Conservation (phyloP, 1,140 invertebrate species). For the Rhyzopertha dominica region DNA sequence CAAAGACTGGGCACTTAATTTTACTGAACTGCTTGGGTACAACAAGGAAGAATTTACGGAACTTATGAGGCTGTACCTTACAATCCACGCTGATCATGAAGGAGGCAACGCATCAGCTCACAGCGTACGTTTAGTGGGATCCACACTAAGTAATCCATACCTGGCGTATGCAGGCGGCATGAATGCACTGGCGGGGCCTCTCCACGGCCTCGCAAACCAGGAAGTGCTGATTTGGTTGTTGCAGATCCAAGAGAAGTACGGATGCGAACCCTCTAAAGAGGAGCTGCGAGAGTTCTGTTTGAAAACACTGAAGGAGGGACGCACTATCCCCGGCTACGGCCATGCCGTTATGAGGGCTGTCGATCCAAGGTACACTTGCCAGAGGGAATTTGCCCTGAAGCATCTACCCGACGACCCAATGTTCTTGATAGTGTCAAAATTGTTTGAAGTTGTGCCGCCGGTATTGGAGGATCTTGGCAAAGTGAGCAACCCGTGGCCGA, state of each 20-base stretch:
- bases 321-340: conserved; percentile 86
- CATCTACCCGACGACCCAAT: conserved; percentile 88
- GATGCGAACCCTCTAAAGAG: conserved; percentile 77
- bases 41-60: conserved; percentile 84
- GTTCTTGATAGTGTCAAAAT: conserved; percentile 79
- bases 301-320: conserved; percentile 89
- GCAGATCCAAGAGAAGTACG: conserved; percentile 70
- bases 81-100: conserved; percentile 91
- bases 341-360: conserved; percentile 96
- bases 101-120: conserved; percentile 88
- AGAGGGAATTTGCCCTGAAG: conserved; percentile 92
- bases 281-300: conserved; percentile 90
- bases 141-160: conserved; percentile 85
- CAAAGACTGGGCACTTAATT: conserved; percentile 94
- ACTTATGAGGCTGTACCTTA: conserved; percentile 90
- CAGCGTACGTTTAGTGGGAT: conserved; percentile 81
- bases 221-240: conserved; percentile 81
- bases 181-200: conserved; percentile 81
- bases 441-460: conserved; percentile 94
- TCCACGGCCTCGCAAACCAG: conserved; percentile 87
- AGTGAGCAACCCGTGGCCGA: conserved; percentile 98
- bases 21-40: conserved; percentile 88
- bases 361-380: conserved; percentile 87
- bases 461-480: conserved; percentile 92
- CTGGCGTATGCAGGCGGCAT: conserved; percentile 80